A percentile compares a stretch with the other conserved stretches of the same genome.
These are phyloP conservation scores for Wiebesia pumilae DNA, from an alignment of 1,140 invertebrate genomes.

Conservation along the genomic window DNA sequence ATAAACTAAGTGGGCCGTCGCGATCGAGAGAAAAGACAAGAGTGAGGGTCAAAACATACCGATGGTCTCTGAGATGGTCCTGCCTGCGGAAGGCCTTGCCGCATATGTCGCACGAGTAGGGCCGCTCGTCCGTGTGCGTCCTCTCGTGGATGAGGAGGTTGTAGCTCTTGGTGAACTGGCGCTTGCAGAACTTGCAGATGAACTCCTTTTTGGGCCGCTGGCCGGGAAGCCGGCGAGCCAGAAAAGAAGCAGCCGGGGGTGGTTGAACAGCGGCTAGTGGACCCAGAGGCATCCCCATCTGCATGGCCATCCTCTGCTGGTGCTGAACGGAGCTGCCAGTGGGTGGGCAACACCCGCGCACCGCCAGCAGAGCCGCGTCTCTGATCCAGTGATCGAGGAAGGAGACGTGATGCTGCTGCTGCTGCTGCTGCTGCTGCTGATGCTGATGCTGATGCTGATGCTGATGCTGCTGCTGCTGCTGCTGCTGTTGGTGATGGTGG, in stretches of 20 bases:
- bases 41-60: conserved; percentile 75
- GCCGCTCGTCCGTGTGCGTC: conserved; percentile 96
- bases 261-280: conserved; percentile 68
- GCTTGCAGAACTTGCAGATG: conserved; percentile 95
- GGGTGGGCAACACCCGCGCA: conserved; percentile 64
- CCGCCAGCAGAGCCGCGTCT: conserved; percentile 78
- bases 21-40: background rate
- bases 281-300: conserved; percentile 55
- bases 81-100: conserved; percentile 95
- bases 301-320: conserved; percentile 64
- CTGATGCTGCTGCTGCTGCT: conserved; percentile 58
- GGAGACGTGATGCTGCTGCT: conserved; percentile 67
- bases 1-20: background rate
- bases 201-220: conserved; percentile 92
- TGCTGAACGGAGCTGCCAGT: conserved; percentile 13
- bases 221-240: conserved; percentile 74
- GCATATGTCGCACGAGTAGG: conserved; percentile 96
- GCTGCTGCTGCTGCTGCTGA: conserved; percentile 59
- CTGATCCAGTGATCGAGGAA: conserved; percentile 84
- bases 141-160: conserved; percentile 96
- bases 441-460: conserved; percentile 51
- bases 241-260: conserved; percentile 74
- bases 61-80: conserved; percentile 94
- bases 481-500: conserved; percentile 34
- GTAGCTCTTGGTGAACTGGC: conserved; percentile 97